A percentile compares a stretch with the other conserved stretches of the same genome.
Evolutionary conservation across 2,888 invertebrate species (phyloP).

Genomic region (Gymnosoma rotundatum): DNA sequence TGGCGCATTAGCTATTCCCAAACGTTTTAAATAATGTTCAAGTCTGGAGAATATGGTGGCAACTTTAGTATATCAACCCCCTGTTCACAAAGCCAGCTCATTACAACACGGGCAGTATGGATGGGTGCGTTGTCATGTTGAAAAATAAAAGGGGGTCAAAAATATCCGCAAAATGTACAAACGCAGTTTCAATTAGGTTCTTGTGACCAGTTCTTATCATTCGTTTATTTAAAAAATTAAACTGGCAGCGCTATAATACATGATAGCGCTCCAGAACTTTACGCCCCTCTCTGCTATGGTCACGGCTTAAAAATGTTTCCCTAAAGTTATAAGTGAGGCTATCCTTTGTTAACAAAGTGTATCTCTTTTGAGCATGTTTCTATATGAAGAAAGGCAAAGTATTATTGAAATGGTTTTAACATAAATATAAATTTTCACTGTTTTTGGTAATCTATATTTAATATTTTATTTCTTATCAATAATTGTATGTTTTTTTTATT

Average conservation of each 20-base stretch:
- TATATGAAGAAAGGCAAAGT: no score
- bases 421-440: no score
- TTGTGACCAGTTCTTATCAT: not conserved
- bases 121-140: constrained; percentile 4
- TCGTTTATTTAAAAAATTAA: constrained; percentile 34
- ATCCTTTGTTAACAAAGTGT: no score
- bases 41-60: not conserved
- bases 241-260: not conserved
- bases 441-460: no score
- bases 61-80: not conserved
- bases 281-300: not conserved
- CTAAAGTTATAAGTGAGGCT: no score
- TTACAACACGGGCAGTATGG: constrained; percentile 1
- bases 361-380: no score
- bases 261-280: not conserved
- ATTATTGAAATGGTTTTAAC: no score
- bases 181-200: constrained; percentile 19
- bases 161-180: no score
- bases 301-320: not conserved
- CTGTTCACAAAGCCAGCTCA: not conserved
- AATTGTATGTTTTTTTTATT: no score
- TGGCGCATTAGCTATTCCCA: constrained; percentile 1
- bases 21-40: no score
- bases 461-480: no score
- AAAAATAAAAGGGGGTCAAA: constrained; percentile 17